These are phyloP conservation scores for Laticauda laticaudata DNA, from an alignment of 2,113 vertebrate genomes.

Conservation along the genomic window DNA sequence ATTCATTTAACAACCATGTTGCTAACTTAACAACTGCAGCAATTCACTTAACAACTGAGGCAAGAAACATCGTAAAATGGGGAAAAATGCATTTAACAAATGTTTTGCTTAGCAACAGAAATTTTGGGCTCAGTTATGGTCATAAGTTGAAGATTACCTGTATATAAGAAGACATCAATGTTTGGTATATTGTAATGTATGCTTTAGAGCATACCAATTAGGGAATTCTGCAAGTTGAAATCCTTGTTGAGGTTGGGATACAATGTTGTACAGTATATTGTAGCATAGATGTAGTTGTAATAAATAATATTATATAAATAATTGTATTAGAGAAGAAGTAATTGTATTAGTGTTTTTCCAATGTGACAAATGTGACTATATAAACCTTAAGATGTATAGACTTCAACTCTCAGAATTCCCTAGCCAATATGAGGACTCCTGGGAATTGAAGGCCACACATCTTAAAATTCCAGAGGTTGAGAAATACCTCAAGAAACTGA, in stretches of 20 bases:
- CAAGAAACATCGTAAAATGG: too few relatives aligned
- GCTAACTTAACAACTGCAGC: too few relatives aligned
- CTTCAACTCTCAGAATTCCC: background rate
- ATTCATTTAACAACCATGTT: too few relatives aligned
- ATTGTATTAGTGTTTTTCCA: background rate
- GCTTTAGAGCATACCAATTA: background rate
- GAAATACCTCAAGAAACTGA: background rate
- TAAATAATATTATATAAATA: too few relatives aligned
- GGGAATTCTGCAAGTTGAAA: background rate
- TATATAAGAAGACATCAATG: background rate
- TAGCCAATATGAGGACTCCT: background rate
- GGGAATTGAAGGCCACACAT: background rate
- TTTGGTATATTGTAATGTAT: background rate
- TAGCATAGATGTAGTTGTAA: background rate
- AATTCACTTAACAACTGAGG: too few relatives aligned
- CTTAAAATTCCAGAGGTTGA: background rate
- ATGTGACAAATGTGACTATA: background rate
- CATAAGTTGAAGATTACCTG: background rate
- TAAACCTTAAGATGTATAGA: background rate
- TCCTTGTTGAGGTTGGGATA: background rate
- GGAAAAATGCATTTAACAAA: too few relatives aligned
- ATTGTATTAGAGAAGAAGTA: background rate
- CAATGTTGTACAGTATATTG: background rate
- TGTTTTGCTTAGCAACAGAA: too few relatives aligned
- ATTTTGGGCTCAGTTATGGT: too few relatives aligned